These are phyloP conservation scores for Upupa epops DNA, from an alignment of 2,113 vertebrate genomes.

Conservation along the genomic window DNA sequence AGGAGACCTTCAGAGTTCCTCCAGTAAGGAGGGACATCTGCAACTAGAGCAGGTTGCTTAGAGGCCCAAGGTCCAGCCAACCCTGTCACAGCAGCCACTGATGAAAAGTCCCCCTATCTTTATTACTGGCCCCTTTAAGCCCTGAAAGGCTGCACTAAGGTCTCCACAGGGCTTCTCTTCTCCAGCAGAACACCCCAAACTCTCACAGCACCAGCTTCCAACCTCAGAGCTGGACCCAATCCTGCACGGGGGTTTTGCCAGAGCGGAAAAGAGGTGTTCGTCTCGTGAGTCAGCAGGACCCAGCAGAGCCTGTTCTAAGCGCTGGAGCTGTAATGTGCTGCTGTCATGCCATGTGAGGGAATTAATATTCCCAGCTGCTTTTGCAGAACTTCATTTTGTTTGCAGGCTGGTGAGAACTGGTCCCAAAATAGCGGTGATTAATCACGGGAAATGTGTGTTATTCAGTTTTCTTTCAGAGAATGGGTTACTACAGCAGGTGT, in stretches of 20 bases:
- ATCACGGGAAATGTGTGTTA: slow-evolving; percentile 1
- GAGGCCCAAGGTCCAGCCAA: background rate
- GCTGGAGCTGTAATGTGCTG: background rate
- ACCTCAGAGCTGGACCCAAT: background rate
- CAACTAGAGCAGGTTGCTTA: too few species aligned
- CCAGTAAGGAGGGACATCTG: too few species aligned
- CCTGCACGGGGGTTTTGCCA: background rate
- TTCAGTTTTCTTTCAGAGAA: background rate
- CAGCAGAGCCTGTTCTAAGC: background rate
- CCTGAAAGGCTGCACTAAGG: background rate
- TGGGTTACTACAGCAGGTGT: background rate
- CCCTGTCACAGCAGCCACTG: background rate
- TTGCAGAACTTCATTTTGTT: background rate
- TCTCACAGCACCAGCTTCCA: background rate
- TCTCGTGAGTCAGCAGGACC: background rate
- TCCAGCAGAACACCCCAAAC: background rate
- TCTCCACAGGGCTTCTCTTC: background rate
- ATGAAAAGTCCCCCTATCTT: background rate
- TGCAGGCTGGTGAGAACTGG: background rate
- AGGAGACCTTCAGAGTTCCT: background rate
- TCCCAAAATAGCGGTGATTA: slow-evolving; percentile 17
- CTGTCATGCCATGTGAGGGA: background rate
- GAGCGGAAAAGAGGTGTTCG: background rate
- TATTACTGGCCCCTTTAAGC: background rate
- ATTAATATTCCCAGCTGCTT: slow-evolving; percentile 3